Percentiles rank a stretch among this genome's conserved stretches.
Conservation (phyloP, 2,797 vertebrate genomes). For the Bufotes viridis region DNA sequence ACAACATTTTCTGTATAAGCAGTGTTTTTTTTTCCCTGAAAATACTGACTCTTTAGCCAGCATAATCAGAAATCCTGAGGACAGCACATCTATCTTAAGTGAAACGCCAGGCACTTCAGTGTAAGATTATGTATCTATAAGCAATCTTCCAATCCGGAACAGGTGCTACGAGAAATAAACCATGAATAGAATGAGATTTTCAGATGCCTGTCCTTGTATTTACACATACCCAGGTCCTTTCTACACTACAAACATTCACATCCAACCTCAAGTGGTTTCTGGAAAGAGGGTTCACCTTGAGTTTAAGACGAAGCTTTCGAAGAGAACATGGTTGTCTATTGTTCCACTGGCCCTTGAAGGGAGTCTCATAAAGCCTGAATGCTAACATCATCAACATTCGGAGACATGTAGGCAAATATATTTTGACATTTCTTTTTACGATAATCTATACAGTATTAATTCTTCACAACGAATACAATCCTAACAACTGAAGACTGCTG, state of each 20-base stretch:
- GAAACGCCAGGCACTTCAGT: not conserved
- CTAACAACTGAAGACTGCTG: not conserved
- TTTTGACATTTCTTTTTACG: not conserved
- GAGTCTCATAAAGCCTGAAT: slow-evolving; percentile 23
- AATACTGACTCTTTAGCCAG: not conserved
- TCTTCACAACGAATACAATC: not conserved
- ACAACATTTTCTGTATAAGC: not conserved
- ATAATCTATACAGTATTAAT: not conserved
- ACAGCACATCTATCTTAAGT: not conserved
- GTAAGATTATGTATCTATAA: not conserved
- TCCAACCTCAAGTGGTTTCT: slow-evolving; percentile 24
- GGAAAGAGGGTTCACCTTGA: slow-evolving; percentile 46
- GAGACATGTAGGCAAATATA: not conserved
- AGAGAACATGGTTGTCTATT: not conserved
- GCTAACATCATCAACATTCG: not conserved
- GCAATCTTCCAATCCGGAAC: not conserved
- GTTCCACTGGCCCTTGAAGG: slow-evolving; percentile 27
- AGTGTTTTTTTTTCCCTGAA: not conserved
- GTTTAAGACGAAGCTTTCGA: slow-evolving; percentile 3
- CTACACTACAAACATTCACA: slow-evolving; percentile 10
- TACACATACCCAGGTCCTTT: not conserved
- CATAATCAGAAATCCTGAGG: not conserved
- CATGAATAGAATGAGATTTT: not conserved
- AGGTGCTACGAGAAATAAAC: not conserved
- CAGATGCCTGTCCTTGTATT: not conserved